phyloP scores from a whole-genome alignment of 2,888 invertebrate species.

The Mantis religiosa region DNA sequence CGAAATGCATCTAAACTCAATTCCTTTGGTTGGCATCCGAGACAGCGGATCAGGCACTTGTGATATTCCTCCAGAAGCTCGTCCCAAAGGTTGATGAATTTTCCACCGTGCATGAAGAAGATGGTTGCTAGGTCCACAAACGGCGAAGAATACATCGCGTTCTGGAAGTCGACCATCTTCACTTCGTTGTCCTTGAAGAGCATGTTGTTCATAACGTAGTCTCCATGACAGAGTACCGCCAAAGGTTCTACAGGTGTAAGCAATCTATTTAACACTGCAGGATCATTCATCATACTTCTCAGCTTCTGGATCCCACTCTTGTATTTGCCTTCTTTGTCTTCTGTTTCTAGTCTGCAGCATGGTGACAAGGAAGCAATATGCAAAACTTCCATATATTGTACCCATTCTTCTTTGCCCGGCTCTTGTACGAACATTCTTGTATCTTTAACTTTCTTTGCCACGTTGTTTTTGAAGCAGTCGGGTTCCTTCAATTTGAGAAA shows the following conservation, averaged over 20 bases:
- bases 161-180: neutral
- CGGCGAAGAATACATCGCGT: neutral
- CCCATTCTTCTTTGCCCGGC: neutral
- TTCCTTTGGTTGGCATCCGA: neutral
- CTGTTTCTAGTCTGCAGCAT: neutral
- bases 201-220: neutral
- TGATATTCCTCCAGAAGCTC: neutral
- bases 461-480: neutral
- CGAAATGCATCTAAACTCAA: neutral
- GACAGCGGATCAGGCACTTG: neutral
- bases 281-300: neutral
- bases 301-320: neutral
- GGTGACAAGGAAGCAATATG: neutral
- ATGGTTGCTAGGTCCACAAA: neutral
- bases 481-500: neutral
- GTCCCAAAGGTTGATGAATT: neutral
- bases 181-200: neutral
- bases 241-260: neutral
- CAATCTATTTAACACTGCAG: neutral
- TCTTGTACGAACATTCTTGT: neutral
- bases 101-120: neutral
- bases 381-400: neutral
- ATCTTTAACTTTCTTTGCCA: neutral
- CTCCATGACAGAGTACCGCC: neutral
- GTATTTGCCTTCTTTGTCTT: neutral